phyloP scores from a whole-genome alignment of 2,797 vertebrate species.

The Acanthurus tractus region DNA sequence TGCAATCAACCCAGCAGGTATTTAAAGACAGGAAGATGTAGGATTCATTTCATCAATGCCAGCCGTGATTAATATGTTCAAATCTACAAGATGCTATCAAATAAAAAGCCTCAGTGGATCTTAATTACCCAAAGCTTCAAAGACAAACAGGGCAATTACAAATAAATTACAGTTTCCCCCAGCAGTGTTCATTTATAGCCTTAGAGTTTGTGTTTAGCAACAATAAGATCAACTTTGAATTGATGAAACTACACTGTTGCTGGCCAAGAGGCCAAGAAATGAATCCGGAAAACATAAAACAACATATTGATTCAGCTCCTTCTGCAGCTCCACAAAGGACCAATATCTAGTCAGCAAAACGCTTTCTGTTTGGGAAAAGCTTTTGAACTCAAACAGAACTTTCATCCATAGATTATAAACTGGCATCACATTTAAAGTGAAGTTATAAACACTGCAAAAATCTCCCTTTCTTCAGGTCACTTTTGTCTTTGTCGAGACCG shows the following conservation, averaged over 20 bases:
- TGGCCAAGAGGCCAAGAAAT: neutral
- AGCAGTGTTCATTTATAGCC: neutral
- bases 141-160: neutral
- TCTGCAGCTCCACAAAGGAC: constrained; percentile 37
- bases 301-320: constrained; percentile 68
- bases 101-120: constrained; percentile 18
- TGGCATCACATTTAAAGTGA: neutral
- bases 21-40: constrained; percentile 38
- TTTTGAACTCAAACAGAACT: neutral
- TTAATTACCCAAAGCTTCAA: constrained; percentile 17
- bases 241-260: neutral
- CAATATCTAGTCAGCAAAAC: constrained; percentile 1
- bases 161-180: constrained; percentile 2
- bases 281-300: constrained; percentile 61
- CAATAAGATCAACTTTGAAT: neutral
- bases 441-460: neutral
- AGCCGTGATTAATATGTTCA: constrained; percentile 33
- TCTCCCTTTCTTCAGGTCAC: neutral
- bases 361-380: neutral
- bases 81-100: constrained; percentile 36
- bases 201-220: neutral
- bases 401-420: neutral
- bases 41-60: constrained; percentile 13
- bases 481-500: neutral
- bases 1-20: constrained; percentile 32